Evolutionary conservation across 2,888 invertebrate species (phyloP).

Genomic region (Mesorhabditis sp.): DNA sequence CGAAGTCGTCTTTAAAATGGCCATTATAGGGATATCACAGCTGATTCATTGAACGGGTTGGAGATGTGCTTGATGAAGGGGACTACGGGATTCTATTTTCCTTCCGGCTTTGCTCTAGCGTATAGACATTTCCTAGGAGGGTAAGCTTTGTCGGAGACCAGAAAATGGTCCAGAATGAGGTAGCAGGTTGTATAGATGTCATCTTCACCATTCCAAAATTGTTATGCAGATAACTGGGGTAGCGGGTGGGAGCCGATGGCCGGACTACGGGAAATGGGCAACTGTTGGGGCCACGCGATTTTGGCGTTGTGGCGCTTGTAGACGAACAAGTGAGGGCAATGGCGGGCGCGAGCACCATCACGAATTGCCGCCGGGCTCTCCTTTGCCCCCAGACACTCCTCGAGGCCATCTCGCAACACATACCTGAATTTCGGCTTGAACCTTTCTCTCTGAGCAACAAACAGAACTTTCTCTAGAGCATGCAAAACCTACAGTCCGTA

Average conservation of each 20-base stretch:
- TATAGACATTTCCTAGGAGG: too few relatives aligned
- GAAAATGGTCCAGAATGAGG: too few relatives aligned
- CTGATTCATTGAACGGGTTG: too few relatives aligned
- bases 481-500: conserved; percentile 74
- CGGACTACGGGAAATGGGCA: background rate
- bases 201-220: background rate
- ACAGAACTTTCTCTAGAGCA: background rate
- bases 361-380: conserved; percentile 87
- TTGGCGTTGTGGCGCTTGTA: conserved; percentile 93
- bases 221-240: conserved; percentile 1
- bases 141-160: too few relatives aligned
- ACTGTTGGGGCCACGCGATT: conserved; percentile 80
- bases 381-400: conserved; percentile 80
- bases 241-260: background rate
- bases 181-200: too few relatives aligned
- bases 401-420: conserved; percentile 60
- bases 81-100: too few relatives aligned
- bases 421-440: conserved; percentile 28
- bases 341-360: conserved; percentile 68
- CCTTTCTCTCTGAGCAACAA: too few relatives aligned
- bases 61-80: too few relatives aligned
- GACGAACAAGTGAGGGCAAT: conserved; percentile 77
- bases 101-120: too few relatives aligned
- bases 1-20: too few relatives aligned
- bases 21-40: too few relatives aligned